A percentile compares a stretch with the other conserved stretches of the same genome.
Evolutionary conservation across 2,888 invertebrate genomes (phyloP).

Genomic region (Glaucopsyche alexis): DNA sequence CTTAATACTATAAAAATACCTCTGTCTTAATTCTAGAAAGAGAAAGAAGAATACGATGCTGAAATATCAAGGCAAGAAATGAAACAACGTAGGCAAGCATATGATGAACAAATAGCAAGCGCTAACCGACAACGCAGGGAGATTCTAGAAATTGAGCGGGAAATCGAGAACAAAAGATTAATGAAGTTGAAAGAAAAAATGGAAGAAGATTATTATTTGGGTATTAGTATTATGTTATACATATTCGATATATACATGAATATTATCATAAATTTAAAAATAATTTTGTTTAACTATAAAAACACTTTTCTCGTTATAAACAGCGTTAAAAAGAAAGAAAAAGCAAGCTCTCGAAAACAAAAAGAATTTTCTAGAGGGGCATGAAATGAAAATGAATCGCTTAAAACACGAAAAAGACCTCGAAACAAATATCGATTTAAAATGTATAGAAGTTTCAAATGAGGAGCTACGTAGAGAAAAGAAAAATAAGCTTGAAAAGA

Average conservation of each 20-base stretch:
- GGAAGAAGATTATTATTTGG: constrained; percentile 66
- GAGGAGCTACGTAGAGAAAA: constrained; percentile 55
- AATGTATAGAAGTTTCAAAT: constrained; percentile 53
- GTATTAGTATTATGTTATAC: constrained; percentile 48
- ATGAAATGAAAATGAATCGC: constrained; percentile 53
- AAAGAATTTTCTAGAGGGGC: constrained; percentile 63
- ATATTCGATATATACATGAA: background rate
- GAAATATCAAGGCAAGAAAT: constrained; percentile 57
- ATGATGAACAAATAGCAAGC: constrained; percentile 67
- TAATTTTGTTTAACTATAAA: background rate
- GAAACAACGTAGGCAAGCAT: constrained; percentile 56
- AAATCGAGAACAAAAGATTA: constrained; percentile 58
- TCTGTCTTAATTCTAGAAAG: constrained; percentile 52
- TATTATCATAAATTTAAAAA: too few relatives aligned
- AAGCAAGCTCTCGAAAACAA: constrained; percentile 61
- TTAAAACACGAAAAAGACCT: constrained; percentile 51
- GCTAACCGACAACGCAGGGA: constrained; percentile 60
- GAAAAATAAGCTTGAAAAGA: constrained; percentile 52
- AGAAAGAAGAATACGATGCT: constrained; percentile 50
- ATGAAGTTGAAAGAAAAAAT: constrained; percentile 64
- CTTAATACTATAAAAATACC: too few relatives aligned
- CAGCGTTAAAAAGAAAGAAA: constrained; percentile 64
- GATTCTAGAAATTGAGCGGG: constrained; percentile 55
- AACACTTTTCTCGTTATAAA: constrained; percentile 35
- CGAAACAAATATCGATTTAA: constrained; percentile 59